These are phyloP conservation scores for Bimastos eiseni DNA, from an alignment of 2,888 invertebrate genomes.

Conservation along the genomic window DNA sequence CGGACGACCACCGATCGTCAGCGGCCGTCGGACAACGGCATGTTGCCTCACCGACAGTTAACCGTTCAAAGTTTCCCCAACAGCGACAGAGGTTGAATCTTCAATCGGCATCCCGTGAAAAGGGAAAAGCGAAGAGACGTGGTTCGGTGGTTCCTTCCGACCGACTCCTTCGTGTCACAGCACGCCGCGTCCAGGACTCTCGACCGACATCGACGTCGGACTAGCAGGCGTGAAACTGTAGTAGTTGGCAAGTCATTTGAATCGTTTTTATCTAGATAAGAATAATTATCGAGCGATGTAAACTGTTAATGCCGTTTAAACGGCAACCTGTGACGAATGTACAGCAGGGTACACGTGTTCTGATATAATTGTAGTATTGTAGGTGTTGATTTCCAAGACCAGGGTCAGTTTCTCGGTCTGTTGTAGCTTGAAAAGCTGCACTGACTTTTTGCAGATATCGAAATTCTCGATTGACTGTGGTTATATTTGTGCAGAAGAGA, in stretches of 20 bases:
- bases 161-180: background rate
- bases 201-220: background rate
- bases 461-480: background rate
- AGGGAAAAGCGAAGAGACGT: background rate
- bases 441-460: background rate
- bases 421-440: background rate
- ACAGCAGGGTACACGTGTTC: background rate
- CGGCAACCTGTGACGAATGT: background rate
- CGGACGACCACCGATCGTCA: background rate
- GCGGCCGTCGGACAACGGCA: background rate
- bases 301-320: background rate
- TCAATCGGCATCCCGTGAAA: background rate
- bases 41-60: background rate
- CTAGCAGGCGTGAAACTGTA: background rate
- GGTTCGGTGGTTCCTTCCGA: background rate
- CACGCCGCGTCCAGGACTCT: background rate
- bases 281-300: background rate
- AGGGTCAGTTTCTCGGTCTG: background rate
- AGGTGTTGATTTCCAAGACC: background rate
- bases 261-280: slow-evolving; percentile 18
- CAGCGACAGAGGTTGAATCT: background rate
- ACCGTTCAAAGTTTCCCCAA: background rate
- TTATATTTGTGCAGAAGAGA: background rate
- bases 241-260: background rate
- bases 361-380: background rate